These are phyloP conservation scores for Busseola fusca DNA, from an alignment of 2,888 invertebrate species.

Conservation along the genomic window DNA sequence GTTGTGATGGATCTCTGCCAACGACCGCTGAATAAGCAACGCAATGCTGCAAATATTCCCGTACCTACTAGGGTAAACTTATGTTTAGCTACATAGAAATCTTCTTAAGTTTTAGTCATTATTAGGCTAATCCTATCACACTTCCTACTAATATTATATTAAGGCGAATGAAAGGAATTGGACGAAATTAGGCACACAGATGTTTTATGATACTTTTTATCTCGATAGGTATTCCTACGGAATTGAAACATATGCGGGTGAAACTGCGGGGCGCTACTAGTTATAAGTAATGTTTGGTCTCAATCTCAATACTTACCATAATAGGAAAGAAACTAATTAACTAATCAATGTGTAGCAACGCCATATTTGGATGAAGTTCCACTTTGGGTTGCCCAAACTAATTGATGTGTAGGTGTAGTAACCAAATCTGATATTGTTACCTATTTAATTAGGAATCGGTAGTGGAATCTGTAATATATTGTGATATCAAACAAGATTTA, in stretches of 20 bases:
- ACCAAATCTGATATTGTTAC: neutral
- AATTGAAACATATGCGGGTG: no score
- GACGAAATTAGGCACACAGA: no score
- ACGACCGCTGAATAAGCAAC: neutral
- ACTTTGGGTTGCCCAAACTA: neutral
- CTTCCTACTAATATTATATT: no score
- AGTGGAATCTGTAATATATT: constrained; percentile 1
- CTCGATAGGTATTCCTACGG: no score
- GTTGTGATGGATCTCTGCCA: neutral
- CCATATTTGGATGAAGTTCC: constrained; percentile 6
- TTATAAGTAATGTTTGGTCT: neutral
- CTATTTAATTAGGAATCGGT: neutral
- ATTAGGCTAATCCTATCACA: neutral
- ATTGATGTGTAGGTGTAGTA: constrained; percentile 21
- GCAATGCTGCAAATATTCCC: neutral
- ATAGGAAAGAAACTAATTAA: neutral
- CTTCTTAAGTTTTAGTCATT: neutral
- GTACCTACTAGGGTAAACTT: neutral
- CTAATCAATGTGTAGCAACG: neutral
- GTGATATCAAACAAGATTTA: neutral
- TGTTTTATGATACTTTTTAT: no score
- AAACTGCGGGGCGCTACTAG: no score
- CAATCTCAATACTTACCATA: neutral
- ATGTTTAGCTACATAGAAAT: neutral
- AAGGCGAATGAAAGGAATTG: no score